Conservation (phyloP, 2,888 invertebrate genomes). For the Drymonia ruficornis region DNA sequence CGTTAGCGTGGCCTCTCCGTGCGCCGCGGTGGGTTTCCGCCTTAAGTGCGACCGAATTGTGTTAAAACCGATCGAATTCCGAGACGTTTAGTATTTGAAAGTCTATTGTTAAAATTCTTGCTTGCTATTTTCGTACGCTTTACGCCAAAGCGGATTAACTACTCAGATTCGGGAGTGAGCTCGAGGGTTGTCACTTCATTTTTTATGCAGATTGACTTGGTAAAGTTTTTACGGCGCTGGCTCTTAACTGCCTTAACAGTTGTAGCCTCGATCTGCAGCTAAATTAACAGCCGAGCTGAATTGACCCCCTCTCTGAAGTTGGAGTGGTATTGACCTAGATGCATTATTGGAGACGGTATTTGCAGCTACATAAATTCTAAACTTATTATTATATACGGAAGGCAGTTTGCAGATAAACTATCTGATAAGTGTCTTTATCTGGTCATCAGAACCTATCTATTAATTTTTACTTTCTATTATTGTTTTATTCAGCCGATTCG, state of each 20-base stretch:
- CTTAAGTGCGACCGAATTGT: too few species aligned
- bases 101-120: slow-evolving; percentile 19
- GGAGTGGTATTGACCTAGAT: slow-evolving; percentile 52
- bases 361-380: slow-evolving; percentile 11
- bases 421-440: too few species aligned
- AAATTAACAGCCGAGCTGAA: slow-evolving; percentile 53
- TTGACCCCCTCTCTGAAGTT: slow-evolving; percentile 50
- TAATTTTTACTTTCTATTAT: too few species aligned
- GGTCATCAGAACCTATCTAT: too few species aligned
- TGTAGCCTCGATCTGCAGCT: slow-evolving; percentile 39
- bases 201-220: slow-evolving; percentile 65
- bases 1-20: too few species aligned
- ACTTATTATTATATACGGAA: too few species aligned
- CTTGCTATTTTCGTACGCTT: slow-evolving; percentile 28
- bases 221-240: slow-evolving; percentile 52
- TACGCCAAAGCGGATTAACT: slow-evolving; percentile 51
- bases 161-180: slow-evolving; percentile 40
- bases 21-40: too few species aligned
- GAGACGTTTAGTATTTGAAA: slow-evolving; percentile 3
- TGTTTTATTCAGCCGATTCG: too few species aligned
- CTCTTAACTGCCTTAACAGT: slow-evolving; percentile 54
- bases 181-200: slow-evolving; percentile 56
- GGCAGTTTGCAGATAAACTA: too few species aligned
- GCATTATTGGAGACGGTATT: slow-evolving; percentile 32
- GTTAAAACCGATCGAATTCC: not conserved